Percentiles rank a stretch among this genome's conserved stretches.
phyloP scores from a whole-genome alignment of 2,113 vertebrate species.

The Chionomys nivalis region DNA sequence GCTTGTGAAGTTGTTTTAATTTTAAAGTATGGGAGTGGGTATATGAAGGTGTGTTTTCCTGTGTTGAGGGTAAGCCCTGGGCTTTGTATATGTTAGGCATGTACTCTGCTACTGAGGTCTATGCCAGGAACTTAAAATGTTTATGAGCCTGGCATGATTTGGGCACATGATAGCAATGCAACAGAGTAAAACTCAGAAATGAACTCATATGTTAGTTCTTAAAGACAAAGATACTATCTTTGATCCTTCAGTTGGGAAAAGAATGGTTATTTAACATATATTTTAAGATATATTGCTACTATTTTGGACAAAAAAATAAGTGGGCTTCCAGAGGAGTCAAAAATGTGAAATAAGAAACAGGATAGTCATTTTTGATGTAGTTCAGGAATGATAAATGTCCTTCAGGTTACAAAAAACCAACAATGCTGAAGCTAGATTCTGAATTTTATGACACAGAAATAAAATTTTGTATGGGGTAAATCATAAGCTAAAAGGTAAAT shows the following conservation, averaged over 20 bases:
- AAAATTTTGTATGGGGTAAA: conserved; percentile 30
- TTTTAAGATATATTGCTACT: neutral
- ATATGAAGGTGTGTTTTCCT: neutral
- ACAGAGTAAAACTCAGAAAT: conserved; percentile 46
- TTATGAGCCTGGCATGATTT: conserved; percentile 47
- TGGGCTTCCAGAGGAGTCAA: conserved; percentile 56
- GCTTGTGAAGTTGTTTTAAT: conserved; percentile 41
- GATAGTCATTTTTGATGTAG: conserved; percentile 37
- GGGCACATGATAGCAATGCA: conserved; percentile 31
- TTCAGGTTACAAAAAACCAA: conserved; percentile 25
- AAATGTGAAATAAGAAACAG: conserved; percentile 36
- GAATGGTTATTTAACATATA: conserved; percentile 33
- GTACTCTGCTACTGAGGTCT: neutral
- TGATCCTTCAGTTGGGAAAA: conserved; percentile 1
- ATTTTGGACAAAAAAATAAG: conserved; percentile 44
- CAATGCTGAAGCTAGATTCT: neutral
- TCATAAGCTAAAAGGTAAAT: conserved; percentile 42
- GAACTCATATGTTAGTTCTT: neutral
- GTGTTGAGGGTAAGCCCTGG: neutral
- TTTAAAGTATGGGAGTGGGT: conserved; percentile 18
- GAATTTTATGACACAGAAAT: conserved; percentile 53
- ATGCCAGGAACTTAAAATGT: neutral
- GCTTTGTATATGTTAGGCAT: neutral
- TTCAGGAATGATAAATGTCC: neutral
- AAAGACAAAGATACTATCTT: neutral